Conservation (phyloP, 2,888 invertebrate genomes). For the Endomychus coccineus region DNA sequence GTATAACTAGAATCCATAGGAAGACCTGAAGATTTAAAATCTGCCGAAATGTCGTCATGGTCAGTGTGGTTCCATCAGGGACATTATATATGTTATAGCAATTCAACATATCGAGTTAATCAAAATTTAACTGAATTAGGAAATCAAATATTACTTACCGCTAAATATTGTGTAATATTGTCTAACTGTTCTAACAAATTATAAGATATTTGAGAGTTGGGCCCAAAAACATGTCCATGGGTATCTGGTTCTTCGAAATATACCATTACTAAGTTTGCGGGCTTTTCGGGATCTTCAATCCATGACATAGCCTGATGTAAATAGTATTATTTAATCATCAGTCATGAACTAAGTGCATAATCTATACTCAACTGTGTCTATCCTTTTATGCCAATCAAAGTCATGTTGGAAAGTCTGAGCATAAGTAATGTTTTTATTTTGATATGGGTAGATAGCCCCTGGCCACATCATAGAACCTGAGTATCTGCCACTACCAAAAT, state of each 20-base stretch:
- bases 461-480: conserved; percentile 69
- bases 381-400: conserved; percentile 47
- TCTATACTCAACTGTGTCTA: conserved; percentile 44
- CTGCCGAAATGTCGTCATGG: too few relatives aligned
- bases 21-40: too few relatives aligned
- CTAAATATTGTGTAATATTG: conserved; percentile 51
- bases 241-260: conserved; percentile 67
- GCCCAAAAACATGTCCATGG: conserved; percentile 55
- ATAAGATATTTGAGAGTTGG: conserved; percentile 41
- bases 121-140: not conserved
- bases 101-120: too few relatives aligned
- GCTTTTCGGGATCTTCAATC: conserved; percentile 50
- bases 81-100: too few relatives aligned
- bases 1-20: too few relatives aligned
- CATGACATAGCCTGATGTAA: conserved; percentile 48
- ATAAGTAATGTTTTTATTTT: conserved; percentile 45
- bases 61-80: too few relatives aligned
- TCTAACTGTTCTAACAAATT: conserved; percentile 46
- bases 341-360: not conserved
- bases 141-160: conserved; percentile 26
- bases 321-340: not conserved
- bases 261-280: conserved; percentile 60
- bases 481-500: conserved; percentile 44
- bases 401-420: conserved; percentile 39
- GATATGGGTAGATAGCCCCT: conserved; percentile 50